phyloP scores from a whole-genome alignment of 2,797 vertebrate genomes.

The Gephyroberyx darwinii region DNA sequence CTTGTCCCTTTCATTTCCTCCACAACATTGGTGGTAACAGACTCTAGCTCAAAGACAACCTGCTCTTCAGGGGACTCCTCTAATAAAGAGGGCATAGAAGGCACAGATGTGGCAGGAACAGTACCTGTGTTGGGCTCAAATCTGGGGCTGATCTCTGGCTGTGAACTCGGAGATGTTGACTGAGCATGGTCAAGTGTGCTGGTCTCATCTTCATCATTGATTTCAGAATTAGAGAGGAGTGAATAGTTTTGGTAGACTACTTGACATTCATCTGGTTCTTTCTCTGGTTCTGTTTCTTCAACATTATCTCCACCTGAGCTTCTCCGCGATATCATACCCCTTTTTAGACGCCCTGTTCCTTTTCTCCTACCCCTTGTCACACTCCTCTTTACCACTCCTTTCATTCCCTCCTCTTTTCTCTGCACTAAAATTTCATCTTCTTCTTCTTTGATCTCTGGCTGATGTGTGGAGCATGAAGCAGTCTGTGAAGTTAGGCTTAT shows the following conservation, averaged over 20 bases:
- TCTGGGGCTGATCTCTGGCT: conserved; percentile 7
- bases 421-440: conserved; percentile 76
- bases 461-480: conserved; percentile 67
- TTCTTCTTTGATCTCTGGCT: conserved; percentile 78
- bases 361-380: conserved; percentile 35
- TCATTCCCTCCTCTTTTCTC: conserved; percentile 53
- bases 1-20: conserved; percentile 53
- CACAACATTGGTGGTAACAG: conserved; percentile 61
- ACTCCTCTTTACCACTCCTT: conserved; percentile 13
- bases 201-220: conserved; percentile 31
- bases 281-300: conserved; percentile 41
- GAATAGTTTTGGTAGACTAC: conserved; percentile 73
- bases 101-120: conserved; percentile 10
- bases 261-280: conserved; percentile 72
- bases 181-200: conserved; percentile 6
- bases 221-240: conserved; percentile 56
- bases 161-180: conserved; percentile 21
- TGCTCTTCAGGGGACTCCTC: conserved; percentile 64
- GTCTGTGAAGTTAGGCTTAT: conserved; percentile 54
- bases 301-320: conserved; percentile 20
- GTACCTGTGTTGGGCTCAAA: conserved; percentile 19
- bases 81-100: conserved; percentile 28
- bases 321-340: conserved; percentile 43
- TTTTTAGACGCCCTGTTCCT: conserved; percentile 45
- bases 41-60: conserved; percentile 68